Evolutionary conservation across 2,113 vertebrate species (phyloP), one percentile per base, ranked within the genome.

Genomic region (Corydoras sp.): DNA sequence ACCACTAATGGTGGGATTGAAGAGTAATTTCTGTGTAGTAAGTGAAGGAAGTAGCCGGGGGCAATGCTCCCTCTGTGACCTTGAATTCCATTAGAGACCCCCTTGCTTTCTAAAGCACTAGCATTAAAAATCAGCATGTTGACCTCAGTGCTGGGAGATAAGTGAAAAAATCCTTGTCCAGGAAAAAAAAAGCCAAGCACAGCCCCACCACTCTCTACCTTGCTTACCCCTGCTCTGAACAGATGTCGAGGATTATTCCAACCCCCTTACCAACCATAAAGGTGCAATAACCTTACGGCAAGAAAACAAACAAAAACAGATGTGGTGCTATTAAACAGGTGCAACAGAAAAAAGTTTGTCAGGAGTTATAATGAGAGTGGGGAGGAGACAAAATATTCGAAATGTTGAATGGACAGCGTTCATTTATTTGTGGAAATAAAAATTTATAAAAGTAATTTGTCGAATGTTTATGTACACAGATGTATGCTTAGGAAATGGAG

Each of bases 221-320:
- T 74, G 76, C 54, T 64, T 65, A 72, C 68, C 75, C 58, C 30
- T 58, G 70, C 75, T 68, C 65, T 3, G 84, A 90, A 89, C 88
- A 90, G 89, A 89, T 91, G 89, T 86, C 81, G 80, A 85, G 88
- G 86, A 88, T 89, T 86, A 86, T 86, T 85, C 83, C 83, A 85
- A 87, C 66, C 86, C 88, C 85, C 89, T 75, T 77, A 88, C 85
- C 88, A 85, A 83, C 89, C 89, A 87, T 90, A 90, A 90, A 89
- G 86, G 87, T 90, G 88, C 88, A 91, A 89, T 89, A 89, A 90
- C 88, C 88, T 88, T 87, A 89, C 82, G 77, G 86, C 35, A 75
- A 83, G 83, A 85, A 89, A 89, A 85, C 84, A 89, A 89, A 90
- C 87, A 89, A 87, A 88, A 87, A 88, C 88, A 90, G 87, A 86